These are phyloP conservation scores for Phrynosoma platyrhinos DNA, from an alignment of 2,113 vertebrate species.

Conservation along the genomic window DNA sequence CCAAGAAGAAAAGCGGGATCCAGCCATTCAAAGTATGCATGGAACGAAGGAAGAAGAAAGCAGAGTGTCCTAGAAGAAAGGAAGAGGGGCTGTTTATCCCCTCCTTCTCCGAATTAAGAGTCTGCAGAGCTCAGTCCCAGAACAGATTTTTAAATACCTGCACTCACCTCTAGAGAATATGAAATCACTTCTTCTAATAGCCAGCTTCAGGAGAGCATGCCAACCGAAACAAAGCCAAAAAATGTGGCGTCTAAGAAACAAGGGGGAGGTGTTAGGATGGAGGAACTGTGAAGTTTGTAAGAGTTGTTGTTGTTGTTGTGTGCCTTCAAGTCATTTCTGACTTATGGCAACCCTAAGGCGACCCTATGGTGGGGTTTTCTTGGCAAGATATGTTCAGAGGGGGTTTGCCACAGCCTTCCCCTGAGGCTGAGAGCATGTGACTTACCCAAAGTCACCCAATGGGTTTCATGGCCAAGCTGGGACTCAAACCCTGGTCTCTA, in stretches of 20 bases:
- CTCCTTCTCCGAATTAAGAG: background rate
- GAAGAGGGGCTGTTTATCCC: slow-evolving; percentile 42
- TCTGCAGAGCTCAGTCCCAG: slow-evolving; percentile 16
- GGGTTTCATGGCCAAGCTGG: too few species aligned
- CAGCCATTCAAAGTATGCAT: slow-evolving; percentile 36
- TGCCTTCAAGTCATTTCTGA: too few species aligned
- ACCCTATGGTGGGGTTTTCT: too few species aligned
- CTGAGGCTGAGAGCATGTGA: too few species aligned
- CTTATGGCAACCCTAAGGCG: too few species aligned
- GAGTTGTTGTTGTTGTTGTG: too few species aligned
- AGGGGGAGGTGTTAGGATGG: background rate
- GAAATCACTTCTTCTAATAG: background rate
- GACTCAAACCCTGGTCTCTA: too few species aligned
- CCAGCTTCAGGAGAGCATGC: background rate
- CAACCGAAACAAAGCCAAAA: background rate
- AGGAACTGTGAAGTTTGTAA: background rate
- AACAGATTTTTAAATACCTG: background rate
- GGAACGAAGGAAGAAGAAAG: background rate
- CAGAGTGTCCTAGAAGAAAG: slow-evolving; percentile 59
- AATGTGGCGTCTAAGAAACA: too few species aligned
- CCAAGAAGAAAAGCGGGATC: slow-evolving; percentile 62
- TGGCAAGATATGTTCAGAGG: too few species aligned
- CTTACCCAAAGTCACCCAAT: too few species aligned
- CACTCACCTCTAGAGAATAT: background rate
- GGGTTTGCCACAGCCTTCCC: too few species aligned